Conservation (phyloP, 2,797 vertebrate genomes). For the Orestias chungarensis region DNA sequence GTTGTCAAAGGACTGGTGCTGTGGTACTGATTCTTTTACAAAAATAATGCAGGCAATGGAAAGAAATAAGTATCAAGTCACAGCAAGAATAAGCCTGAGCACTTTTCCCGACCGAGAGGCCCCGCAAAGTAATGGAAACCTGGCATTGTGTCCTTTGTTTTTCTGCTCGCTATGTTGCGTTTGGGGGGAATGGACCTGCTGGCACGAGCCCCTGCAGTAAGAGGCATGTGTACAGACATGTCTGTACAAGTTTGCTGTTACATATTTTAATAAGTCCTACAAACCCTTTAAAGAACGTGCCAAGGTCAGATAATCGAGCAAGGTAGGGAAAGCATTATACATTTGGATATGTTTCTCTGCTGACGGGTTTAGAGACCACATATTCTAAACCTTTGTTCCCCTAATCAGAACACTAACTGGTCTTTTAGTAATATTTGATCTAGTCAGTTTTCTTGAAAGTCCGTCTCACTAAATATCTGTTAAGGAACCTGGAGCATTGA, state of each 20-base stretch:
- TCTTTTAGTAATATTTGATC: not conserved
- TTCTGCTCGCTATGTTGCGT: not conserved
- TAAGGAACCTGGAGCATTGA: not conserved
- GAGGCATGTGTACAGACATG: too few species aligned
- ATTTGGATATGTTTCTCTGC: not conserved
- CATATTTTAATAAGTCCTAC: too few species aligned
- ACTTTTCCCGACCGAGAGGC: not conserved
- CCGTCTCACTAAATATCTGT: not conserved
- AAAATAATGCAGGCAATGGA: not conserved
- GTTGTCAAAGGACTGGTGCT: not conserved
- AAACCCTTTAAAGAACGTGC: too few species aligned
- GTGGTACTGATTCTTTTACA: not conserved
- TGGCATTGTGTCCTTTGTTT: not conserved
- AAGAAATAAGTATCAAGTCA: conserved; percentile 1
- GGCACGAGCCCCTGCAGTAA: not conserved
- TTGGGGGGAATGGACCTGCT: not conserved
- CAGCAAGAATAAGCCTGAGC: not conserved
- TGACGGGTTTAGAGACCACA: not conserved
- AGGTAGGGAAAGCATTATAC: not conserved
- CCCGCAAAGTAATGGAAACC: not conserved
- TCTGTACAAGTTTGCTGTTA: too few species aligned
- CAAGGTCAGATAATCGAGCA: too few species aligned
- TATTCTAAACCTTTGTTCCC: not conserved
- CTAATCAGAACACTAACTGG: not conserved
- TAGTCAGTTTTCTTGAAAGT: not conserved